A percentile compares a stretch with the other conserved stretches of the same genome.
phyloP scores from a whole-genome alignment of 2,888 invertebrate genomes.

The Pristionchus maxplancki region DNA sequence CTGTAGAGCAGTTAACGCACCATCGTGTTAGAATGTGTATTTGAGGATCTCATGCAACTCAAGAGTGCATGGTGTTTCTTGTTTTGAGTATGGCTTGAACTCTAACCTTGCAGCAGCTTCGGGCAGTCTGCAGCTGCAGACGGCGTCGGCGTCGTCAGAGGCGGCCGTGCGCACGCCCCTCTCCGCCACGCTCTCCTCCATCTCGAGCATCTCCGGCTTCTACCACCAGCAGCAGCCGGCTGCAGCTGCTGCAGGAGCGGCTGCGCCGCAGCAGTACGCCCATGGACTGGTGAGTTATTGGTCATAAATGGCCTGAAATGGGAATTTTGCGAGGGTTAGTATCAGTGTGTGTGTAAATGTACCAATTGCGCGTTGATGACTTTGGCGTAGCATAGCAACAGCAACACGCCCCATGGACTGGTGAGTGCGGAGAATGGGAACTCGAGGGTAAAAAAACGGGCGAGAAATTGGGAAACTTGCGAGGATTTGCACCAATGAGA shows the following conservation, averaged over 20 bases:
- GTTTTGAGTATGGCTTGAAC: no score
- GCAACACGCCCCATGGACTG: not conserved
- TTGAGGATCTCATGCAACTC: no score
- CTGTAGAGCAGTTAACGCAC: no score
- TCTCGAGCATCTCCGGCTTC: slow-evolving; percentile 29
- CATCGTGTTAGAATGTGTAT: no score
- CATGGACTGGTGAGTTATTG: not conserved
- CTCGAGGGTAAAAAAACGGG: no score
- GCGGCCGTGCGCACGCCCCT: not conserved
- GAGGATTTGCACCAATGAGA: no score
- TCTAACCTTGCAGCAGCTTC: not conserved
- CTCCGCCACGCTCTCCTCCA: slow-evolving; percentile 1
- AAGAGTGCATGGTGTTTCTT: no score
- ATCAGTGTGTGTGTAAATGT: no score
- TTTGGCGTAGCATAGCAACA: not conserved
- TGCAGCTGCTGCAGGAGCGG: not conserved
- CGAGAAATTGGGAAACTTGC: no score
- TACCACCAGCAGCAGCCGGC: not conserved
- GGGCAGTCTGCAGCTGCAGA: not conserved
- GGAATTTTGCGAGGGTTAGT: no score
- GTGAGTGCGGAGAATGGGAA: not conserved
- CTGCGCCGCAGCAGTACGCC: not conserved
- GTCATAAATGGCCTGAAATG: no score
- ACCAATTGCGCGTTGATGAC: no score
- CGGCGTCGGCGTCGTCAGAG: not conserved